Evolutionary conservation across 2,888 invertebrate species (phyloP), one percentile per base, ranked within the genome.

Genomic region (Taenaris catops): DNA sequence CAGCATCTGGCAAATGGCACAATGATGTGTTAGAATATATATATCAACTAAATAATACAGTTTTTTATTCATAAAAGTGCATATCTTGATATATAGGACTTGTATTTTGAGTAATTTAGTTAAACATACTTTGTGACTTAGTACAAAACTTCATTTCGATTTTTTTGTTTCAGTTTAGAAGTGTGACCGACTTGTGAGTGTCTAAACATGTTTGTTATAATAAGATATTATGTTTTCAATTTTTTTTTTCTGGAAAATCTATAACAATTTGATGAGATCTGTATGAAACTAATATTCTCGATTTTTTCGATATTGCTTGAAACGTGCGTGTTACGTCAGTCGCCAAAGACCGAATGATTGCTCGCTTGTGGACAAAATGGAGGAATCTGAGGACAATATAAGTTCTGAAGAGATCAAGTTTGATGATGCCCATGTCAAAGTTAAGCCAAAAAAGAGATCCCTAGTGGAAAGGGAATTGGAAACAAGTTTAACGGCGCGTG

Each of bases 121-220:
- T 55, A 48, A 69, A 59, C 81, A 81, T 81, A 80, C 79, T 79
- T 73, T 57, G 63, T 73, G 51, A 40, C 44, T 50, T 51, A 50
- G 57, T 63, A 57, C 61, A 62, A 66, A 86, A 86, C 84, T 84
- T 83, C 64, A 75, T 80, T 80, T 84, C 29, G 67, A 63, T 83
- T 86, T 69, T 84, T 80, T 80, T 83, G 79, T 83, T 81, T 70
- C 75, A 81, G 80, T 53, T 44, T 41, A 46, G 38, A 48, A 48
- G 51, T 49, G 48, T 57, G 57, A 50, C 48, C 46, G 28, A 38
- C 46, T 50, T 58, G 33, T 56, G 62, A 49, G 48, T 44, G 36
- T 57, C 35, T 42, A 43, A 53, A 53, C 53, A 52, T 43, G 48
- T 58, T 58, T 56, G 50, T 54, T 51, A 44, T 29, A 36, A 25